These are phyloP conservation scores for Meta bourneti DNA, from an alignment of 2,888 invertebrate species.

Conservation along the genomic window DNA sequence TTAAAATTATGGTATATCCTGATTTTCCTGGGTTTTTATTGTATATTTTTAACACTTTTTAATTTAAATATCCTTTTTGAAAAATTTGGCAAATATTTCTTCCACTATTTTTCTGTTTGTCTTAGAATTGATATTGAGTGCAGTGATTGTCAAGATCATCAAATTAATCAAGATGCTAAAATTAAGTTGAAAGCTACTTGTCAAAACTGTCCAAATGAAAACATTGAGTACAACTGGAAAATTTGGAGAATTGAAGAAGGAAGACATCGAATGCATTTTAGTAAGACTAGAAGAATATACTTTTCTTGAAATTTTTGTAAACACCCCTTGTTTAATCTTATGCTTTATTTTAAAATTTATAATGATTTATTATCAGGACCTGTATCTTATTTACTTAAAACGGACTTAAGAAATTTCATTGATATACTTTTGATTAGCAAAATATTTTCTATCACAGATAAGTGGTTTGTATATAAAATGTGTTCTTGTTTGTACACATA, in stretches of 20 bases:
- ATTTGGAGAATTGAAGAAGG: conserved; percentile 76
- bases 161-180: conserved; percentile 47
- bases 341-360: too few relatives aligned
- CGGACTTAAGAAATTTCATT: too few relatives aligned
- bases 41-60: too few relatives aligned
- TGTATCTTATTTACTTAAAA: too few relatives aligned
- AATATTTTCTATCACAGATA: neutral
- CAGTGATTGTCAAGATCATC: conserved; percentile 33
- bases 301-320: neutral
- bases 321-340: too few relatives aligned
- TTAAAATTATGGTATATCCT: too few relatives aligned
- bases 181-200: conserved; percentile 62
- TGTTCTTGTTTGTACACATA: too few relatives aligned
- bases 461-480: too few relatives aligned
- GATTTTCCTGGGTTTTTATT: too few relatives aligned
- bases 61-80: too few relatives aligned
- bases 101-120: neutral
- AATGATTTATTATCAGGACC: too few relatives aligned
- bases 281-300: conserved; percentile 55
- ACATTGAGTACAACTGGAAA: conserved; percentile 74
- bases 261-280: conserved; percentile 69
- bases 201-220: conserved; percentile 36
- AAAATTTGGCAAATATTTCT: neutral
- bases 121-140: conserved; percentile 56
- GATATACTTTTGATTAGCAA: neutral